Percentiles rank a stretch among this genome's conserved stretches.
Conservation (phyloP, 2,888 invertebrate genomes). For the Papilio elwesi region DNA sequence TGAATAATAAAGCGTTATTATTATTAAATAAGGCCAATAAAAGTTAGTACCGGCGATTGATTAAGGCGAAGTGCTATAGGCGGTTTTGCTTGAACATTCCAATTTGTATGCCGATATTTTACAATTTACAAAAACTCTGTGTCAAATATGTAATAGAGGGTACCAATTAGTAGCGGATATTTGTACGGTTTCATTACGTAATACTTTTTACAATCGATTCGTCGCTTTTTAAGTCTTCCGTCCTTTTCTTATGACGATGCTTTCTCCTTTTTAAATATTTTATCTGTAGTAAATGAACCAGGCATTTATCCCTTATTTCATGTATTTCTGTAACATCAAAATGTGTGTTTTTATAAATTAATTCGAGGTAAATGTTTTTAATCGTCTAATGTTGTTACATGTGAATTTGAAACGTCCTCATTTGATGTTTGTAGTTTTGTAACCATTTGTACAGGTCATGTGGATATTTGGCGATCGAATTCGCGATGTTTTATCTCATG, state of each 20-base stretch:
- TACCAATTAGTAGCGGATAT: constrained; percentile 67
- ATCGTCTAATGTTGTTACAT: constrained; percentile 25
- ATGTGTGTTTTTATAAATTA: constrained; percentile 2
- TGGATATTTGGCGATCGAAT: constrained; percentile 84
- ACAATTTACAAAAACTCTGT: constrained; percentile 63
- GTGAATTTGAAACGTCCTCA: constrained; percentile 39
- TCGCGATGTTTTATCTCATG: constrained; percentile 67
- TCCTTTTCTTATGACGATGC: constrained; percentile 68
- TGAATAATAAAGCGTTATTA: constrained; percentile 66
- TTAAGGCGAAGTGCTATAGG: constrained; percentile 21
- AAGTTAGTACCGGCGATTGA: not conserved
- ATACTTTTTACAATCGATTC: constrained; percentile 60
- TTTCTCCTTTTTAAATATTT: constrained; percentile 47
- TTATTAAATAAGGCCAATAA: constrained; percentile 8
- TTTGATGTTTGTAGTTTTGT: constrained; percentile 70
- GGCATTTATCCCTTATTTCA: constrained; percentile 3
- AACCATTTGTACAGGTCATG: constrained; percentile 80
- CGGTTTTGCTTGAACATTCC: constrained; percentile 42
- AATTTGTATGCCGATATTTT: constrained; percentile 53
- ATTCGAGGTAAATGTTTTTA: constrained; percentile 26
- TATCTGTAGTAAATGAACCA: constrained; percentile 26
- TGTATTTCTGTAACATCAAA: constrained; percentile 16
- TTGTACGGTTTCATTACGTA: constrained; percentile 61
- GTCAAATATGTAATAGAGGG: constrained; percentile 80
- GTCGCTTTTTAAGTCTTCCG: constrained; percentile 81